These are phyloP conservation scores for Metaphire vulgaris DNA, from an alignment of 1,140 invertebrate genomes.

Conservation along the genomic window DNA sequence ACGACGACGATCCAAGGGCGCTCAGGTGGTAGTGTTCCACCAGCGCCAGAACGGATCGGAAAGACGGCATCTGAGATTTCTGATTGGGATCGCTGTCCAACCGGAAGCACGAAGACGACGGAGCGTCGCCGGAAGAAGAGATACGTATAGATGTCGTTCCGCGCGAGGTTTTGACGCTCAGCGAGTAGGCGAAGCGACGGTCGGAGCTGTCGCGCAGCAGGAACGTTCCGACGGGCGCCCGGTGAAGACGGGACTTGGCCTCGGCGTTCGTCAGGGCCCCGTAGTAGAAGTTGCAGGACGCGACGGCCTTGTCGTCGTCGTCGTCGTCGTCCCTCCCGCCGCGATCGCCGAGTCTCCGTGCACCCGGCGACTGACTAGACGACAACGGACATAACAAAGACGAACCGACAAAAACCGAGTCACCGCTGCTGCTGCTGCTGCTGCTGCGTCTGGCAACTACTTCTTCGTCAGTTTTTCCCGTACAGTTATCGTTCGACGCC, in stretches of 20 bases:
- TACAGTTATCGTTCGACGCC: too few species aligned
- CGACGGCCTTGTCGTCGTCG: background rate
- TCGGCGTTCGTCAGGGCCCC: background rate
- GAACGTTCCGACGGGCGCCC: constrained; percentile 59
- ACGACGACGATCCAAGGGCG: too few species aligned
- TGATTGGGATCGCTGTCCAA: constrained; percentile 65
- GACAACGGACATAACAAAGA: too few species aligned
- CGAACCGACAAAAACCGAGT: too few species aligned
- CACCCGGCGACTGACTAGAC: too few species aligned
- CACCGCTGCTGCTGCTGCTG: too few species aligned
- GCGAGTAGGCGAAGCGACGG: constrained; percentile 67
- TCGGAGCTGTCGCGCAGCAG: constrained; percentile 69
- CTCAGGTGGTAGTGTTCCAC: constrained; percentile 64
- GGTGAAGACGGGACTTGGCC: constrained; percentile 7
- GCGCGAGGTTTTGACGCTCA: constrained; percentile 72
- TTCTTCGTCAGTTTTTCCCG: too few species aligned
- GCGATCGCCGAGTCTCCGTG: too few species aligned
- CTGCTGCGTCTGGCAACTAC: too few species aligned
- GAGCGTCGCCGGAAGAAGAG: constrained; percentile 60
- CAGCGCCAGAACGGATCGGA: constrained; percentile 67
- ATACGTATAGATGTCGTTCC: constrained; percentile 77
- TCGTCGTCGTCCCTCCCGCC: too few species aligned
- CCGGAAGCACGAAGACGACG: constrained; percentile 56
- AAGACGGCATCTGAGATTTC: constrained; percentile 61
- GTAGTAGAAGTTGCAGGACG: constrained; percentile 19